These are phyloP conservation scores for Tenthredo scrophulariae DNA, from an alignment of 2,888 invertebrate species.

Conservation along the genomic window DNA sequence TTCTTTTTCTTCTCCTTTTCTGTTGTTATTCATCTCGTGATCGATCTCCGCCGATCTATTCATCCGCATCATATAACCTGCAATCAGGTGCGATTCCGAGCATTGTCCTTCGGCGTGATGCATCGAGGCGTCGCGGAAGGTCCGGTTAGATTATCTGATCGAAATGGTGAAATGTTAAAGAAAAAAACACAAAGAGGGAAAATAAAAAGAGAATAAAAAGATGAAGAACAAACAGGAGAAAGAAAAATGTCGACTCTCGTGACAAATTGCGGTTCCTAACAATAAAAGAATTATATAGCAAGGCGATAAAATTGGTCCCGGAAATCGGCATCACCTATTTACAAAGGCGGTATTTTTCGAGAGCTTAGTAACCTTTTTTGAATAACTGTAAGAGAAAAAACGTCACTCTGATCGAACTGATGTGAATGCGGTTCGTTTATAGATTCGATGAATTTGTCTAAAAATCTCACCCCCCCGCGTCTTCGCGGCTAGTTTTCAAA, in stretches of 20 bases:
- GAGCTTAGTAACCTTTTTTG: slow-evolving; percentile 1
- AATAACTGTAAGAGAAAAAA: neutral
- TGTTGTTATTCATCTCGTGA: slow-evolving; percentile 27
- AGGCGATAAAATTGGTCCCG: slow-evolving; percentile 43
- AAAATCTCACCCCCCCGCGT: neutral
- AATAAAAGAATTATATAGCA: slow-evolving; percentile 25
- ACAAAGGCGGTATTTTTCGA: slow-evolving; percentile 11
- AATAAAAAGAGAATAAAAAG: neutral
- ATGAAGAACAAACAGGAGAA: neutral
- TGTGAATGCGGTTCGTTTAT: slow-evolving; percentile 22
- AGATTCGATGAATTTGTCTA: slow-evolving; percentile 45
- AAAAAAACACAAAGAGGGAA: neutral
- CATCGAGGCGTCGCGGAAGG: slow-evolving; percentile 59
- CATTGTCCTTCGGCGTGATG: slow-evolving; percentile 63
- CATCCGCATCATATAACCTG: slow-evolving; percentile 56
- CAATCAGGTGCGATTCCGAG: slow-evolving; percentile 56
- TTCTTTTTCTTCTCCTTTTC: too few species aligned
- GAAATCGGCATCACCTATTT: slow-evolving; percentile 30
- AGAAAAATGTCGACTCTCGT: slow-evolving; percentile 9
- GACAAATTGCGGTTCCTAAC: slow-evolving; percentile 38
- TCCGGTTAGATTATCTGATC: slow-evolving; percentile 42
- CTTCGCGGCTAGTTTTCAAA: slow-evolving; percentile 10
- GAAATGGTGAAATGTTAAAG: slow-evolving; percentile 31
- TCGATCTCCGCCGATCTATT: slow-evolving; percentile 25
- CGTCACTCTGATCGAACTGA: neutral